Percentiles rank a stretch among this genome's conserved stretches.
These are phyloP conservation scores for Petrocephalus zakoni DNA, from an alignment of 2,113 vertebrate species.

Conservation along the genomic window DNA sequence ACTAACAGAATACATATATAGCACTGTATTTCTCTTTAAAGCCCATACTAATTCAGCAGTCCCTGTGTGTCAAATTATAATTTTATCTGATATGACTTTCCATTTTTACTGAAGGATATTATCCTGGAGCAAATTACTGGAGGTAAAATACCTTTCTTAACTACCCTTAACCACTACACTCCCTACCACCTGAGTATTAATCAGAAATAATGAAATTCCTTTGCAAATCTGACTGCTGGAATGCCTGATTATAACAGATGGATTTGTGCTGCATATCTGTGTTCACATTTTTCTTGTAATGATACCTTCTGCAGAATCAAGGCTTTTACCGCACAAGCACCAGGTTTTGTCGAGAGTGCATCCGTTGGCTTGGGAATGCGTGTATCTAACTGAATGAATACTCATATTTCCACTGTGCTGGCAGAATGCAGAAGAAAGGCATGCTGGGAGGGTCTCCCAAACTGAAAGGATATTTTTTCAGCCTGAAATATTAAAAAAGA, in stretches of 20 bases:
- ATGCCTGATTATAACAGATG: not conserved
- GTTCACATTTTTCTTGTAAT: not conserved
- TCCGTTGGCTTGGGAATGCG: not conserved
- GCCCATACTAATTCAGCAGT: not conserved
- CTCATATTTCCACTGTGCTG: not conserved
- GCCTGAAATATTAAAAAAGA: not conserved
- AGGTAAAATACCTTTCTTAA: not conserved
- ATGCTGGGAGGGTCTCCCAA: no score
- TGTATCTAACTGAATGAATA: not conserved
- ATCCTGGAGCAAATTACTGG: not conserved
- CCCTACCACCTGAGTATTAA: not conserved
- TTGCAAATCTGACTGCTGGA: not conserved
- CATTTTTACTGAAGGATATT: not conserved
- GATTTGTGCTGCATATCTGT: not conserved
- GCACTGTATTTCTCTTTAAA: not conserved
- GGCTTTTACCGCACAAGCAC: not conserved
- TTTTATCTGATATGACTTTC: not conserved
- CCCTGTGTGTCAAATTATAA: not conserved
- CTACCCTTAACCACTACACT: not conserved
- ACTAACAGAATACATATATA: not conserved
- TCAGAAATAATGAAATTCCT: not conserved
- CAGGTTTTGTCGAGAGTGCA: not conserved
- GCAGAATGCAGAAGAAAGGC: not conserved
- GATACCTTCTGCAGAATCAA: not conserved
- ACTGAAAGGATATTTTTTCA: conserved; percentile 5